These are phyloP conservation scores for Tricholaema leucomelas DNA, from an alignment of 2,113 vertebrate genomes.

Conservation along the genomic window DNA sequence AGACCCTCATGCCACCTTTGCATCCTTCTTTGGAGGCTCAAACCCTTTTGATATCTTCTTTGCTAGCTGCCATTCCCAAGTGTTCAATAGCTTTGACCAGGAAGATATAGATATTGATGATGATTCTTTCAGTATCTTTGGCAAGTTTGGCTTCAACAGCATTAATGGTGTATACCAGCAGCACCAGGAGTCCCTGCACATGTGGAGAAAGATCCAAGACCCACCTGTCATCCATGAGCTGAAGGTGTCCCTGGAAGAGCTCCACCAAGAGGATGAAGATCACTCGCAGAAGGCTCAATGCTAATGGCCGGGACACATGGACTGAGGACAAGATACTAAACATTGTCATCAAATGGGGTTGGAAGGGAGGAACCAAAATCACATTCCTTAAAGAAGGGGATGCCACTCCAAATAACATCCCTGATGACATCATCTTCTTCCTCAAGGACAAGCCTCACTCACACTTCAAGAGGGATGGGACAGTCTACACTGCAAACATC, in stretches of 20 bases:
- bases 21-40: slow-evolving; percentile 97
- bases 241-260: slow-evolving; percentile 93
- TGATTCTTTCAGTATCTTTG: slow-evolving; percentile 89
- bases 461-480: slow-evolving; percentile 92
- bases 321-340: slow-evolving; percentile 98
- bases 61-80: slow-evolving; percentile 84
- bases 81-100: slow-evolving; percentile 88
- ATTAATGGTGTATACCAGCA: slow-evolving; percentile 89
- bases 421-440: slow-evolving; percentile 94
- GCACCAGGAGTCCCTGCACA: slow-evolving; percentile 85
- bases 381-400: slow-evolving; percentile 97
- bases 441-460: slow-evolving; percentile 94
- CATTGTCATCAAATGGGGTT: slow-evolving; percentile 95
- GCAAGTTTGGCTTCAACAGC: slow-evolving; percentile 89
- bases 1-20: slow-evolving; percentile 96
- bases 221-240: slow-evolving; percentile 95
- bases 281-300: slow-evolving; percentile 90
- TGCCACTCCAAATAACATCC: slow-evolving; percentile 96
- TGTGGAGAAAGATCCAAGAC: slow-evolving; percentile 88
- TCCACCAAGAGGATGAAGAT: slow-evolving; percentile 99
- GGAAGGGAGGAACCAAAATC: slow-evolving; percentile 99
- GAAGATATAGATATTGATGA: slow-evolving; percentile 89
- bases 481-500: slow-evolving; percentile 91
- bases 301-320: slow-evolving; percentile 89
- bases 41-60: slow-evolving; percentile 99